Evolutionary conservation across 2,888 invertebrate species (phyloP), one percentile per base, ranked within the genome.

Genomic region (Latheticus oryzae): DNA sequence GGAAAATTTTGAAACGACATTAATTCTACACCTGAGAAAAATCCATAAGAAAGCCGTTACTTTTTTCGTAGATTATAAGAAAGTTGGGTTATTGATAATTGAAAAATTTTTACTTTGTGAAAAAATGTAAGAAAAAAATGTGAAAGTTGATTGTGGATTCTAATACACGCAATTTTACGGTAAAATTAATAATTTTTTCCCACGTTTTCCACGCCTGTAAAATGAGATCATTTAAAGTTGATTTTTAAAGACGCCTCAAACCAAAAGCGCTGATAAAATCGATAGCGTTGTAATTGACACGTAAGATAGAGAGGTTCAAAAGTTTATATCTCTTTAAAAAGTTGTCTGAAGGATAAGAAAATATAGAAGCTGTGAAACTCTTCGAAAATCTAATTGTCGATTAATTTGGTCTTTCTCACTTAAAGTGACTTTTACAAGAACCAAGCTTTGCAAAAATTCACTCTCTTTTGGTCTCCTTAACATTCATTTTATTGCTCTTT

Each of bases 401-500:
- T 38, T 19, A 38, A 38, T n/a, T 38, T 19, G 38, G 12, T 35
- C 23, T 38, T 2, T 11, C 7, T 7, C 5, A 7, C 23, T 7
- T 11, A 13, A 8, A 38, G 9, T 7, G 21, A 15, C 11, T 7
- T 9, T 21, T 21, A 17, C 19, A 19, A 11, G 2, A 5, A 2
- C 3, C 7, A 3, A 30, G 12, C 30, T 26, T 26, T 26, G 5
- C 23, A 9, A 7, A 16, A 5, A 8, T 17, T 38, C 8, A 19
- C 26, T 42, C 28, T 42, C 16, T 42, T 8, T 19, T 35, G 13
- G 24, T 26, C 3, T 26, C 15, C 11, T 1, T n/a, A 28, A 15
- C 16, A 35, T 26, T 42, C 28, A 28, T 42, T 42, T 42, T 42
- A 42, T 42, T 42, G 28, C 16, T 24, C 28, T 42, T 42, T 42